A percentile compares a stretch with the other conserved stretches of the same genome.
Conservation (phyloP, 1,140 invertebrate species). For the Chrysomallon squamiferum region DNA sequence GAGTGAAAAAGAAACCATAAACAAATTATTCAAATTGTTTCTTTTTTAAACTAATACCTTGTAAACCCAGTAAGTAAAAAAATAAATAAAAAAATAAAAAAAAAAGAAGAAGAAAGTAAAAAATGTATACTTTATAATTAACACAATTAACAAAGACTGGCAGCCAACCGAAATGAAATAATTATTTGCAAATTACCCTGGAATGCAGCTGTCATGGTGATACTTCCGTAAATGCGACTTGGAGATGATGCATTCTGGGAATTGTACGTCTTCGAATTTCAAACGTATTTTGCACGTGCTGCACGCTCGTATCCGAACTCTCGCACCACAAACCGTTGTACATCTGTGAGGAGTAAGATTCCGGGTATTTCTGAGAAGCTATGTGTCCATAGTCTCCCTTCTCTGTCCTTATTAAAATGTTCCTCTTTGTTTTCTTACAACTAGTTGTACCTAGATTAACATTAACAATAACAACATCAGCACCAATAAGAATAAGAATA, state of each 20-base stretch:
- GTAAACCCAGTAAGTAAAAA: background rate
- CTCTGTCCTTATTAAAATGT: slow-evolving; percentile 34
- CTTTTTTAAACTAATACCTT: too few relatives aligned
- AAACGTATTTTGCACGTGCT: slow-evolving; percentile 49
- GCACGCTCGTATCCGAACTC: slow-evolving; percentile 46
- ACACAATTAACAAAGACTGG: background rate
- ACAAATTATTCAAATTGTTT: background rate
- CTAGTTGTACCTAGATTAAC: slow-evolving; percentile 22
- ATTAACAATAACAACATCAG: background rate
- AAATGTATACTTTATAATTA: background rate
- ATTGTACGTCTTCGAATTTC: slow-evolving; percentile 39
- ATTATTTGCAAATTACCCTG: slow-evolving; percentile 17
- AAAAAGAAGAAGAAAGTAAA: background rate
- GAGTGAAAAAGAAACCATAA: background rate
- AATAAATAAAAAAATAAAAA: background rate
- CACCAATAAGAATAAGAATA: background rate
- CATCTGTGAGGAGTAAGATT: slow-evolving; percentile 30
- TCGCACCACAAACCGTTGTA: slow-evolving; percentile 41
- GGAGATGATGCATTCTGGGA: slow-evolving; percentile 26
- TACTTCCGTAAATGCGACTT: background rate
- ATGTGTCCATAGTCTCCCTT: slow-evolving; percentile 50
- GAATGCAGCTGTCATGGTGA: slow-evolving; percentile 18
- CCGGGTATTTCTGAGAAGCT: slow-evolving; percentile 34
- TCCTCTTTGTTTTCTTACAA: slow-evolving; percentile 20
- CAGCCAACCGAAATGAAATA: background rate